Percentiles rank a stretch among this genome's conserved stretches.
phyloP scores from a whole-genome alignment of 64 coral and sea anemone species.

The Dendronephthya gigantea region DNA sequence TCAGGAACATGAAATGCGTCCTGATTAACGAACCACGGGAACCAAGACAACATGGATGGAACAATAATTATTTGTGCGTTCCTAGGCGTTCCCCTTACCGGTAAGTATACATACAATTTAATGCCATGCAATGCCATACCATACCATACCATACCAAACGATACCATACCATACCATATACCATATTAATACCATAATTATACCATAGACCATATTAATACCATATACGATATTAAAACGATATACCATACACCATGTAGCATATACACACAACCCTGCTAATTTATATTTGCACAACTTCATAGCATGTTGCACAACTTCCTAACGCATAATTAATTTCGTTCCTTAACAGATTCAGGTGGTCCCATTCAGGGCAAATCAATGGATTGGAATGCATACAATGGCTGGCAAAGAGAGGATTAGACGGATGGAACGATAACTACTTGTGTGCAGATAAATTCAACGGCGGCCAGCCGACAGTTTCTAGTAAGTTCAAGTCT shows the following conservation, averaged over 20 bases:
- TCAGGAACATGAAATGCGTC: conserved; percentile 5
- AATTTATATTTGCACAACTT: not conserved
- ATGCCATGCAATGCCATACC: not conserved
- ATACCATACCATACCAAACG: not conserved
- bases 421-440: conserved; percentile 64
- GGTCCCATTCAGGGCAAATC: conserved; percentile 47
- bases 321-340: not conserved
- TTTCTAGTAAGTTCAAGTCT: not conserved
- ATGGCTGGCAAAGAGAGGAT: conserved; percentile 60
- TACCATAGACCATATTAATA: not conserved
- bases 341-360: conserved; percentile 42
- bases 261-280: no score
- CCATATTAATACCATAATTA: not conserved
- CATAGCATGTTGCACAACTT: no score
- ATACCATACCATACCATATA: not conserved
- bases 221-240: not conserved
- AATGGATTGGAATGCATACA: conserved; percentile 48
- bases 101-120: conserved; percentile 11
- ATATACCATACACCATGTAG: not conserved
- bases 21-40: not conserved
- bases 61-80: conserved; percentile 77
- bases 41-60: conserved; percentile 23
- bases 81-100: conserved; percentile 56
- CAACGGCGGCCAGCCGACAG: not conserved
- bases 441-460: conserved; percentile 51